These are phyloP conservation scores for Podarcis muralis DNA, from an alignment of 2,113 vertebrate species.

Conservation along the genomic window DNA sequence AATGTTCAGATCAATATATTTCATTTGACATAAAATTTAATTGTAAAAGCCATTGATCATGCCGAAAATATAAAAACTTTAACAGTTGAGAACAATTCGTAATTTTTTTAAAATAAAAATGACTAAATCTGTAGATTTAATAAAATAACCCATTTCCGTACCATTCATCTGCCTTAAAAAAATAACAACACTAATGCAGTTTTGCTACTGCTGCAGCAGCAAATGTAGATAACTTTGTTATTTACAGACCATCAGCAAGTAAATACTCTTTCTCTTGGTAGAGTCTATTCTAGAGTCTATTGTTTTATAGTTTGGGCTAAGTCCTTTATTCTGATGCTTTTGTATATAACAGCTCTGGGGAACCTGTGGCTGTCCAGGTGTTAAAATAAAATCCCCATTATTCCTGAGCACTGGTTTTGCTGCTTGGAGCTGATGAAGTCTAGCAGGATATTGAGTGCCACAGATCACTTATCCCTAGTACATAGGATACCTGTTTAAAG, in stretches of 20 bases:
- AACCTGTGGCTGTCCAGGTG: too few relatives aligned
- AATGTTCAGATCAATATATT: background rate
- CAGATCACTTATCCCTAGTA: too few relatives aligned
- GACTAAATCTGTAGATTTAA: background rate
- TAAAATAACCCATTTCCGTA: background rate
- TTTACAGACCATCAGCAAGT: background rate
- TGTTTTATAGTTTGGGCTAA: background rate
- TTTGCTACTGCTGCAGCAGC: background rate
- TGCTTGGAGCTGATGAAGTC: too few relatives aligned
- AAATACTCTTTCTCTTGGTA: background rate
- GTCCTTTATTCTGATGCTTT: background rate
- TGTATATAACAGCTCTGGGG: too few relatives aligned
- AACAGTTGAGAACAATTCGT: background rate
- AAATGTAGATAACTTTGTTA: background rate
- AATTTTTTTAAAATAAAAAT: background rate
- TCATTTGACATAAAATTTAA: background rate
- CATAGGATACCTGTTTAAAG: background rate
- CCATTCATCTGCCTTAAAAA: background rate
- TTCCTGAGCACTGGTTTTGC: too few relatives aligned
- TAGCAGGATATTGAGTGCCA: too few relatives aligned
- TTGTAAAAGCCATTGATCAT: background rate
- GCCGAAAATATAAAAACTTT: background rate
- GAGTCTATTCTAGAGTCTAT: background rate
- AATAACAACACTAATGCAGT: background rate
- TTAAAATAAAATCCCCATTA: too few relatives aligned